These are phyloP conservation scores for Circaetus cinerascens DNA, from an alignment of 2,113 vertebrate species.

Conservation along the genomic window DNA sequence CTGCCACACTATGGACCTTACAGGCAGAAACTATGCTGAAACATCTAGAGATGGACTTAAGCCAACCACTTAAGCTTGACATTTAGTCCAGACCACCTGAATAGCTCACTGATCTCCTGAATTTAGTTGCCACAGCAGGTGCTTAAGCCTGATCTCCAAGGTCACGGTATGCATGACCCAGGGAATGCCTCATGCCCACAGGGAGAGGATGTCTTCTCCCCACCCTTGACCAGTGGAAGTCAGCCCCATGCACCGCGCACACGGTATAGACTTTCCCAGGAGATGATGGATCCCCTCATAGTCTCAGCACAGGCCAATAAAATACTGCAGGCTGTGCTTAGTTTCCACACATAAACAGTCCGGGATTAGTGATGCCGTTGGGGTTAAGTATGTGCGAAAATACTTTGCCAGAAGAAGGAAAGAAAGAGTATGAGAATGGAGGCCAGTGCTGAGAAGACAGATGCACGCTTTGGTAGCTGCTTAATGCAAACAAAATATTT, in stretches of 20 bases:
- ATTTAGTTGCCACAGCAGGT: not conserved
- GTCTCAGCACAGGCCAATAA: not conserved
- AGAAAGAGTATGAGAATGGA: not conserved
- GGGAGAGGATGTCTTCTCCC: not conserved
- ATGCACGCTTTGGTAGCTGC: not conserved
- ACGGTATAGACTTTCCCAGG: not conserved
- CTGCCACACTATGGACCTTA: not conserved
- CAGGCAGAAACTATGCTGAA: not conserved
- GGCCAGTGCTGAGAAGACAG: not conserved
- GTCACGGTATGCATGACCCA: rapidly evolving
- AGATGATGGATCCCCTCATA: not conserved
- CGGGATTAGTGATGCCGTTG: not conserved
- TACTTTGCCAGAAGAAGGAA: not conserved
- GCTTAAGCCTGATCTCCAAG: not conserved
- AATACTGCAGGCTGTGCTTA: not conserved
- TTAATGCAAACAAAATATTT: not conserved
- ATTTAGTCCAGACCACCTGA: not conserved
- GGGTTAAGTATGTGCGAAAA: not conserved
- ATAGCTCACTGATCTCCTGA: not conserved
- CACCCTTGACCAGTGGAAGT: not conserved
- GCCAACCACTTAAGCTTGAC: not conserved
- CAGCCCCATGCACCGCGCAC: not conserved
- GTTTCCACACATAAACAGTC: not conserved
- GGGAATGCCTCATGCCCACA: not conserved
- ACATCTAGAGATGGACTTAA: not conserved